These are phyloP conservation scores for Cyrtonyx montezumae DNA, from an alignment of 2,113 vertebrate species.

Conservation along the genomic window DNA sequence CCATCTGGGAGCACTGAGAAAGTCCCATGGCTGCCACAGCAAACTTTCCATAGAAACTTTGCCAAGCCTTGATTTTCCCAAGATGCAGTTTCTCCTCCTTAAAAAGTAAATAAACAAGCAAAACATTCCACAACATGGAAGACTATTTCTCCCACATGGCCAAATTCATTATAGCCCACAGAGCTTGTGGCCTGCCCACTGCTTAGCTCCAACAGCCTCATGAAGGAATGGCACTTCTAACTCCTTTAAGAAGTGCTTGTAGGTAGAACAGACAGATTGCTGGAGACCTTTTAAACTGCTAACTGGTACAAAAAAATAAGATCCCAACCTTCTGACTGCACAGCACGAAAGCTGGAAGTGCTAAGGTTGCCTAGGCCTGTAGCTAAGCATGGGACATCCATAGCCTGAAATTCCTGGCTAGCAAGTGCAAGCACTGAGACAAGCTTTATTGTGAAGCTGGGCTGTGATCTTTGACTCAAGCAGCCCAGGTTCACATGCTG, in stretches of 20 bases:
- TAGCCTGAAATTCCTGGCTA: background rate
- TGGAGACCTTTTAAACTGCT: background rate
- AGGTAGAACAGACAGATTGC: background rate
- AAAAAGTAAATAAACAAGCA: background rate
- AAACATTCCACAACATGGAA: background rate
- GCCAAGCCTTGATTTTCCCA: background rate
- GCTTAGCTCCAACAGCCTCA: background rate
- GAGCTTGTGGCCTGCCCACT: background rate
- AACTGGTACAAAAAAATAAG: background rate
- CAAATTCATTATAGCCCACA: background rate
- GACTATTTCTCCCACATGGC: background rate
- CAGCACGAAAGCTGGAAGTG: background rate
- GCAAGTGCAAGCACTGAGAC: background rate
- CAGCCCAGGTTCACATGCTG: background rate
- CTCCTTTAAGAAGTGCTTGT: background rate
- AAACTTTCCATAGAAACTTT: background rate
- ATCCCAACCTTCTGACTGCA: background rate
- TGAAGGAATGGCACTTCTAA: background rate
- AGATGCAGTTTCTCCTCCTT: background rate
- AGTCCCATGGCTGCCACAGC: background rate
- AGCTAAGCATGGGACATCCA: background rate
- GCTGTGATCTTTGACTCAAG: background rate
- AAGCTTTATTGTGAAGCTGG: fast-evolving
- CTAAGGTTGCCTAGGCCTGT: background rate
- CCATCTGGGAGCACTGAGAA: background rate